Conservation (phyloP, 2,888 invertebrate genomes). For the Sisyra terminalis region DNA sequence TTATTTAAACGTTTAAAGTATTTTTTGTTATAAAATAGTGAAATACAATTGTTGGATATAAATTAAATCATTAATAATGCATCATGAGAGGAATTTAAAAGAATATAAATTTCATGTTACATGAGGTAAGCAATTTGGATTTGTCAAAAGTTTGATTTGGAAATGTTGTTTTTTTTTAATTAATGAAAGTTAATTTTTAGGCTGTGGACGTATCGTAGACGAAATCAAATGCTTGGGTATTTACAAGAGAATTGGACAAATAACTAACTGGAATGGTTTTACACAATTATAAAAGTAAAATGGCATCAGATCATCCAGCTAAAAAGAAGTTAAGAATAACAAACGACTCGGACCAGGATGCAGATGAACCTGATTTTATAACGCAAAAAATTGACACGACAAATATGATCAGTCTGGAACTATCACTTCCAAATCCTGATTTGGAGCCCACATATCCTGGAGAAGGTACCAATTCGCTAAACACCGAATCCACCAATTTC, state of each 20-base stretch:
- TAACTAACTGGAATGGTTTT: conserved; percentile 40
- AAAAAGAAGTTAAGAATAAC: conserved; percentile 65
- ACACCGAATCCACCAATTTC: neutral
- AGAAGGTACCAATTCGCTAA: neutral
- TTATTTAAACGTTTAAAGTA: too few relatives aligned
- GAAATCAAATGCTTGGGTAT: too few relatives aligned
- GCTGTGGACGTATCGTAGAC: too few relatives aligned
- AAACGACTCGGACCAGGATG: conserved; percentile 33
- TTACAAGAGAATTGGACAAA: neutral
- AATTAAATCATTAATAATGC: too few relatives aligned
- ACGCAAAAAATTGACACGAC: conserved; percentile 26
- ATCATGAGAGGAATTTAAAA: too few relatives aligned
- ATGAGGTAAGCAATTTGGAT: too few relatives aligned
- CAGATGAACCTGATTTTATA: conserved; percentile 39
- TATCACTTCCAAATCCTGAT: conserved; percentile 10
- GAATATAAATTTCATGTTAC: too few relatives aligned
- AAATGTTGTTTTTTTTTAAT: too few relatives aligned
- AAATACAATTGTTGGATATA: too few relatives aligned
- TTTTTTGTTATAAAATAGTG: too few relatives aligned
- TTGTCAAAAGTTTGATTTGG: too few relatives aligned
- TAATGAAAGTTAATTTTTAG: too few relatives aligned
- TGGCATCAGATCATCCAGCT: conserved; percentile 68
- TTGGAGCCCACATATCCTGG: neutral
- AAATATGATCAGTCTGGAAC: conserved; percentile 24
- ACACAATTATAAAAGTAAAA: conserved; percentile 38